These are phyloP conservation scores for Helarctos malayanus DNA, from an alignment of 2,797 vertebrate species.

Conservation along the genomic window DNA sequence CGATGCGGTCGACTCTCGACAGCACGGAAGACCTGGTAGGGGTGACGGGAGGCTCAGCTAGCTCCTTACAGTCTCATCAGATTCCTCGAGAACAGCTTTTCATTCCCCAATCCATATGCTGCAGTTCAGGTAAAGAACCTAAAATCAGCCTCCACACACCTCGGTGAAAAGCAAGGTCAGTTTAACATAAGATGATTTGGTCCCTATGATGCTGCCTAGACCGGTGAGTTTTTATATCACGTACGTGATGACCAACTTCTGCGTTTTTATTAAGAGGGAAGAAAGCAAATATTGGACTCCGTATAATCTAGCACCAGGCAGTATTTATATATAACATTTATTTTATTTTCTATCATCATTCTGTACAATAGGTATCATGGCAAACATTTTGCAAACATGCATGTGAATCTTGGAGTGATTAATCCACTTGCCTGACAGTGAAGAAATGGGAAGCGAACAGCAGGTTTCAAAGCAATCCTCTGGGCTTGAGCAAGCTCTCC, in stretches of 20 bases:
- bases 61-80: rapidly evolving
- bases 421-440: background rate
- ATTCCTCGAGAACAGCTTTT: background rate
- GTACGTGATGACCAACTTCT: background rate
- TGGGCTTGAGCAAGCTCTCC: background rate
- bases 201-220: rapidly evolving
- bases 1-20: background rate
- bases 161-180: background rate
- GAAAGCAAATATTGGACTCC: background rate
- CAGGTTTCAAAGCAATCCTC: background rate
- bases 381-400: background rate
- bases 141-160: background rate
- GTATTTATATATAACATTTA: background rate
- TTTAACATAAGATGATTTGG: too few relatives aligned
- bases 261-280: background rate
- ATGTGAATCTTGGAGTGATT: background rate
- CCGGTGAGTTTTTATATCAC: background rate
- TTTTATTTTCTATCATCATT: background rate
- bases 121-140: background rate
- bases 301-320: rapidly evolving
- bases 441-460: background rate
- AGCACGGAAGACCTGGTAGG: rapidly evolving
- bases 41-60: rapidly evolving
- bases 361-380: background rate
- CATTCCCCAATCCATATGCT: background rate